Evolutionary conservation across 2,113 vertebrate species (phyloP), one percentile per base, ranked within the genome.

Genomic region (Oncorhynchus nerka): DNA sequence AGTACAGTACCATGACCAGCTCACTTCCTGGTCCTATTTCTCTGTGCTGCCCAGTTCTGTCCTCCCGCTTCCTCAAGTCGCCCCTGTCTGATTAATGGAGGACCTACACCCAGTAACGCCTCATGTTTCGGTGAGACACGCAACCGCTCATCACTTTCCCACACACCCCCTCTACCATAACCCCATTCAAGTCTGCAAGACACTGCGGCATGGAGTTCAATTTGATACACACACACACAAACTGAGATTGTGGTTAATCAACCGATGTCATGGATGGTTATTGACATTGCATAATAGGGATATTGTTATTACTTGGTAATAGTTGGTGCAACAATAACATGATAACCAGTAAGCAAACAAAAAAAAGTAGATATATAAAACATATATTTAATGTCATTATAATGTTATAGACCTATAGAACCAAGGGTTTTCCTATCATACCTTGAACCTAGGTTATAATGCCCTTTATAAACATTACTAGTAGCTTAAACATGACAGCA

Each of bases 1-100:
- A 68, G 55, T 61, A 8, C 1, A 22, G n/a, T 20, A 13, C 32
- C 61, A 49, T 24, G 39, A 70, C 39, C 59, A 64, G 68, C 20
- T 66, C 61, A 59, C 65, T 76, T 79, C 62, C 71, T 51, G 32
- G 6, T 39, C 28, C 9, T 55, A n/a, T 77, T 65, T n/a, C 49
- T 70, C 20, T 6, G 62, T 22, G n/a, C 70, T 7, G 22, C 48
- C 59, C 20, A 72, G 62, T 26, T 5, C 28, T 15, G 19, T 34
- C 68, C 26, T 34, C 20, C 30, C 13, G 39, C 67, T 79, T 74
- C 74, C 74, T 30, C 32, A 6, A 48, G 48, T 59, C 67, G 1
- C 51, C 39, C 48, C 39, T 51, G 7, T 24, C 57, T 67, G 65
- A 59, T 76, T 59, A 51, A 65, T 66, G 48, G 55, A n/a, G 5